These are phyloP conservation scores for Micronycteris hirsuta DNA, from an alignment of 2,113 vertebrate species.

Conservation along the genomic window DNA sequence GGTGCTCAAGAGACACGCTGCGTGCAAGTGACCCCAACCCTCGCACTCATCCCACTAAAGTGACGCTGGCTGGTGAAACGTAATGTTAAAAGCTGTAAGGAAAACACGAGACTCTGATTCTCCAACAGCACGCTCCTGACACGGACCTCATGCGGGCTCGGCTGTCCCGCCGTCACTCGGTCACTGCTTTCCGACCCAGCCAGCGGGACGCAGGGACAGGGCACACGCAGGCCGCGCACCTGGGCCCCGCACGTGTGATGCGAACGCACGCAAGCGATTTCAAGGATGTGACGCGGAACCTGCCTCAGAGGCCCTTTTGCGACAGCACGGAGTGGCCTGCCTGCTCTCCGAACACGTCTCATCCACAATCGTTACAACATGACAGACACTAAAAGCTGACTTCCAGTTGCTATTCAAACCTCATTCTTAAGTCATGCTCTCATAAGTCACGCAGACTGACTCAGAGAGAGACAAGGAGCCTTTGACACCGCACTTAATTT, in stretches of 20 bases:
- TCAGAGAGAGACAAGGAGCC: conserved; percentile 60
- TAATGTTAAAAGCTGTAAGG: background rate
- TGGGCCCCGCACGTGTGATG: fast-evolving
- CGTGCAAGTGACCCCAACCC: background rate
- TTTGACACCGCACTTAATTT: conserved; percentile 63
- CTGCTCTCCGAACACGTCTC: background rate
- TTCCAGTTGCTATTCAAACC: conserved; percentile 10
- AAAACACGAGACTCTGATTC: background rate
- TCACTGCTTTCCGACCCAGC: too few species aligned
- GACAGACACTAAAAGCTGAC: conserved; percentile 31
- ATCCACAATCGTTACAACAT: background rate
- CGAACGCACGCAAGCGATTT: background rate
- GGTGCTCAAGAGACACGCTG: background rate
- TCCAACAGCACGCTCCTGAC: background rate
- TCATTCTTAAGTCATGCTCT: background rate
- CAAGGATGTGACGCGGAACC: background rate
- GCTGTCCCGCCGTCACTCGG: background rate
- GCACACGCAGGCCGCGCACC: background rate
- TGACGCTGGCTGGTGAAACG: background rate
- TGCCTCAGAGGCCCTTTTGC: background rate
- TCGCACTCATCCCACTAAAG: background rate
- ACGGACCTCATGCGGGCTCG: fast-evolving
- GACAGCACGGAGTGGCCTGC: background rate
- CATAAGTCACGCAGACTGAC: conserved; percentile 14
- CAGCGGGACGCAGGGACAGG: background rate